These are phyloP conservation scores for Ostrea denselamellosa DNA, from an alignment of 1,140 invertebrate genomes.

Conservation along the genomic window DNA sequence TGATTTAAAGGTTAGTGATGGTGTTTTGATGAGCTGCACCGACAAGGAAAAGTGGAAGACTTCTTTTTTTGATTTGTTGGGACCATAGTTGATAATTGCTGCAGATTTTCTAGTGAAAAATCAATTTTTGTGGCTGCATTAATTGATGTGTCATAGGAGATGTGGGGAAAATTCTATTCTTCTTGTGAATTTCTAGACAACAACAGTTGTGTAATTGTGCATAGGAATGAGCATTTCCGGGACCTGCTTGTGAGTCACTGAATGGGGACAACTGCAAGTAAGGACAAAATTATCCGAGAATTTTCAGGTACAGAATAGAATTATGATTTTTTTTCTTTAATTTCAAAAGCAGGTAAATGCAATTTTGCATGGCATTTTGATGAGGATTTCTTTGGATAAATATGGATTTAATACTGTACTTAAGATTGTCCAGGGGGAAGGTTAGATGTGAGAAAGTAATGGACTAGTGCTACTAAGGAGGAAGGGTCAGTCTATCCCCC, in stretches of 20 bases:
- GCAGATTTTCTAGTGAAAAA: slow-evolving; percentile 21
- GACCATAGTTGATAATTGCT: not conserved
- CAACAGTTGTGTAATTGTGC: not conserved
- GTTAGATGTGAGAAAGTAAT: not conserved
- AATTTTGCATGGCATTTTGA: not conserved
- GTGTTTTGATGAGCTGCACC: not conserved
- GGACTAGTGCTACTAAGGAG: not conserved
- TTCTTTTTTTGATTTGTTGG: not conserved
- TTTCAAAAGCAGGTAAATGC: no score
- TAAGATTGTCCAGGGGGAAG: not conserved
- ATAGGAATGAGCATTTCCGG: not conserved
- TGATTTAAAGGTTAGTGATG: slow-evolving; percentile 3
- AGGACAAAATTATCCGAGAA: not conserved
- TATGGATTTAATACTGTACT: not conserved
- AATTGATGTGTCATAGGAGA: slow-evolving; percentile 32
- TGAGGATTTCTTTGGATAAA: not conserved
- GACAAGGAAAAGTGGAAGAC: not conserved
- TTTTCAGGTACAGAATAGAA: not conserved
- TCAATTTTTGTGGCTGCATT: slow-evolving; percentile 13
- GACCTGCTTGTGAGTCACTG: no score
- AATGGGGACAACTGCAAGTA: no score
- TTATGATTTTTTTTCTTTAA: no score
- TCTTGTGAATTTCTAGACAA: not conserved
- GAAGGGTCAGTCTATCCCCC: not conserved
- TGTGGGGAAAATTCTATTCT: not conserved